These are phyloP conservation scores for Strigamia maritima DNA, from an alignment of 2,888 invertebrate genomes.

Conservation along the genomic window DNA sequence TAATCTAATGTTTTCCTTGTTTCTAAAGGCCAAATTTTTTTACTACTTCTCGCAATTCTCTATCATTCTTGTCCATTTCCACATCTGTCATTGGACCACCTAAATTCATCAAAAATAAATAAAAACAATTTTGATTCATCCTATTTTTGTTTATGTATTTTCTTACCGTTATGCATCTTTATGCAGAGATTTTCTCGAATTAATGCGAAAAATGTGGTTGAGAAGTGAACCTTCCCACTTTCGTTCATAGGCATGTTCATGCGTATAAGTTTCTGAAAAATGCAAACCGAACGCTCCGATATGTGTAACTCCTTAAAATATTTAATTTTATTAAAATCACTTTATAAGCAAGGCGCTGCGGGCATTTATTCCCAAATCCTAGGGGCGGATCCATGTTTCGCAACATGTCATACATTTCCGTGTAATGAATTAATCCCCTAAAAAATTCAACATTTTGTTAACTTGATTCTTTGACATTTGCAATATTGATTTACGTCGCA, in stretches of 20 bases:
- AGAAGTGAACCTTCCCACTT: conserved; percentile 96
- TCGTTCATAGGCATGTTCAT: conserved; percentile 99
- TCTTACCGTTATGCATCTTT: conserved; percentile 91
- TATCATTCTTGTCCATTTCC: conserved; percentile 99
- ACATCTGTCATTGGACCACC: conserved; percentile 64
- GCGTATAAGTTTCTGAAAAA: conserved; percentile 74
- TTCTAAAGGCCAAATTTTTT: conserved; percentile 97
- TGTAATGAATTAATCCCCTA: conserved; percentile 96
- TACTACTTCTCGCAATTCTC: conserved; percentile 90
- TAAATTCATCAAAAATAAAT: no score
- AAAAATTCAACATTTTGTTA: conserved; percentile 47
- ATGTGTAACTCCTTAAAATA: neutral
- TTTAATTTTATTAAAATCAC: neutral
- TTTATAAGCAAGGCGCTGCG: conserved; percentile 97
- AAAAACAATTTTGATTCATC: neutral
- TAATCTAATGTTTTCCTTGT: conserved; percentile 95
- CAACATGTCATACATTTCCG: conserved; percentile 99
- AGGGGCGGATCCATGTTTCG: conserved; percentile 99
- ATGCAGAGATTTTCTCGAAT: conserved; percentile 98
- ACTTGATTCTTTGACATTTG: neutral
- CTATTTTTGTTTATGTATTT: neutral
- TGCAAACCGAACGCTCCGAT: neutral
- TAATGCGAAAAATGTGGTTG: conserved; percentile 96
- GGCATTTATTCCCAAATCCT: conserved; percentile 99
- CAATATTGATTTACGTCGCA: conserved; percentile 75